phyloP scores from a whole-genome alignment of 2,888 invertebrate species.

The Drosophila suboccidentalis region DNA sequence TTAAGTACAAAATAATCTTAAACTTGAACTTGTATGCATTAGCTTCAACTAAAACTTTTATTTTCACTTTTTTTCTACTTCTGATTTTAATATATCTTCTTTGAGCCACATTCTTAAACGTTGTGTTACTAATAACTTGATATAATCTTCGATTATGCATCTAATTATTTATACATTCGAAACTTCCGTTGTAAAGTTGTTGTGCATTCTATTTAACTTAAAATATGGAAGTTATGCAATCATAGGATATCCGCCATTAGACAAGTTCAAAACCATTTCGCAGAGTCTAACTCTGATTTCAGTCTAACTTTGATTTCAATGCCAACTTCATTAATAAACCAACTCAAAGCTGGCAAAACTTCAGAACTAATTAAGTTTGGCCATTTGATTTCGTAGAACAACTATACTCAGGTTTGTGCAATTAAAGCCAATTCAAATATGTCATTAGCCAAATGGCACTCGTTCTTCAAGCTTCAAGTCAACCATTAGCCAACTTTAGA shows the following conservation, averaged over 20 bases:
- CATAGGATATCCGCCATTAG: conserved; percentile 14
- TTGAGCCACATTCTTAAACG: neutral
- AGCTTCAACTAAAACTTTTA: neutral
- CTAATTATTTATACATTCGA: neutral
- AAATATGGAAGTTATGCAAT: neutral
- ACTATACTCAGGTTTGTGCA: conserved; percentile 44
- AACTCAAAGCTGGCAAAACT: conserved; percentile 19
- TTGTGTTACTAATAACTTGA: neutral
- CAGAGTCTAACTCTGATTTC: neutral
- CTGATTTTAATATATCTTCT: neutral
- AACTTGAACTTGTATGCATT: neutral
- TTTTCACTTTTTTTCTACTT: neutral
- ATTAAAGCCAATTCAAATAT: conserved; percentile 64
- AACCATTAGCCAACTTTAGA: conserved; percentile 27
- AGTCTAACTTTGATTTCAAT: conserved; percentile 19
- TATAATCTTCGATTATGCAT: neutral
- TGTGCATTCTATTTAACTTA: neutral
- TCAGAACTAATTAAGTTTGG: conserved; percentile 42
- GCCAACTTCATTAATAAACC: conserved; percentile 26
- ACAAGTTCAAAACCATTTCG: conserved; percentile 7
- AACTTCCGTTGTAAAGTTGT: neutral
- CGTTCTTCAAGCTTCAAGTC: conserved; percentile 30
- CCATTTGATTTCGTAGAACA: conserved; percentile 39
- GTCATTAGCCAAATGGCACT: conserved; percentile 63
- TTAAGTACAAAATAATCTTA: no score